Conservation (phyloP, 2,888 invertebrate genomes). For the Mesodorylaimus sp. region DNA sequence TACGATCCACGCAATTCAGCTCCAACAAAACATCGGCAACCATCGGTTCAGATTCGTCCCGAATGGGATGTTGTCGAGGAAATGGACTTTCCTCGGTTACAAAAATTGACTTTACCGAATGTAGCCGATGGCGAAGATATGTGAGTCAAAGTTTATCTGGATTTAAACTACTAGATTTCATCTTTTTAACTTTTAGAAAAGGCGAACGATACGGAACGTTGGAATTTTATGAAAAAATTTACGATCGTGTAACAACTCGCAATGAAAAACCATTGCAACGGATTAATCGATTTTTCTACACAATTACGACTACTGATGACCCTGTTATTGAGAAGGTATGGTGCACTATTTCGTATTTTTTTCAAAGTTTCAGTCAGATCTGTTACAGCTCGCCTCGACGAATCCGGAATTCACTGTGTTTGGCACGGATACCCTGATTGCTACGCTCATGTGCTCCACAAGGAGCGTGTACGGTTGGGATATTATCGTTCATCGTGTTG, state of each 20-base stretch:
- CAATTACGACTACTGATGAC: slow-evolving; percentile 77
- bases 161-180: slow-evolving; percentile 2
- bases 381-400: no score
- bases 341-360: no score
- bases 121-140: slow-evolving; percentile 56
- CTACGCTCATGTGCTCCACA: slow-evolving; percentile 95
- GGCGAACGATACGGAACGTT: slow-evolving; percentile 67
- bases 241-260: slow-evolving; percentile 89
- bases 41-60: slow-evolving; percentile 82
- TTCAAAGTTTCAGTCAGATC: no score
- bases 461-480: slow-evolving; percentile 98
- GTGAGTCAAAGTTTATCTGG: slow-evolving; percentile 34
- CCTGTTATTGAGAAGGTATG: slow-evolving; percentile 66
- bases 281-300: slow-evolving; percentile 90
- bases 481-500: slow-evolving; percentile 64
- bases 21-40: slow-evolving; percentile 61
- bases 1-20: background rate
- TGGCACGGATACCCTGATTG: slow-evolving; percentile 89
- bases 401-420: slow-evolving; percentile 51
- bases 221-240: slow-evolving; percentile 88
- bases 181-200: slow-evolving; percentile 6
- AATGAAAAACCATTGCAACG: slow-evolving; percentile 75
- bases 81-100: slow-evolving; percentile 88
- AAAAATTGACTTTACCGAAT: slow-evolving; percentile 64
- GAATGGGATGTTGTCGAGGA: slow-evolving; percentile 86